phyloP scores from a whole-genome alignment of 2,888 invertebrate species.

The Erebia epiphron region DNA sequence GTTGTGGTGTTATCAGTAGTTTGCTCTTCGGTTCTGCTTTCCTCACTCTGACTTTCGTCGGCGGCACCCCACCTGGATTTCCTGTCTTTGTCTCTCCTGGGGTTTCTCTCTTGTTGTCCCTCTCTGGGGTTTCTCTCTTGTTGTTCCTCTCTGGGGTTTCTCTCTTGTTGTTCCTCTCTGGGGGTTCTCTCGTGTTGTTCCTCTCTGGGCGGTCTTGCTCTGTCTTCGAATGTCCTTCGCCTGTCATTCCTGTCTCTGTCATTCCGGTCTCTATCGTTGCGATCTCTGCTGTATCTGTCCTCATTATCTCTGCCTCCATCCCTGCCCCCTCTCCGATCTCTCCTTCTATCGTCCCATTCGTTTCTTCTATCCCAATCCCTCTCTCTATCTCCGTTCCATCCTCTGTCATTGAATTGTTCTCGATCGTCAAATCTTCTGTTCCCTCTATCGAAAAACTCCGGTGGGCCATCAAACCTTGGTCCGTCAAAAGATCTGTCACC shows the following conservation, averaged over 20 bases:
- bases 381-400: conserved; percentile 64
- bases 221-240: conserved; percentile 56
- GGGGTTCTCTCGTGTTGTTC: conserved; percentile 43
- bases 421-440: conserved; percentile 71
- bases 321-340: conserved; percentile 54
- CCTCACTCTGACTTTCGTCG: conserved; percentile 49
- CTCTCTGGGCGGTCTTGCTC: conserved; percentile 42
- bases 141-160: conserved; percentile 43
- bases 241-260: conserved; percentile 49
- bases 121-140: conserved; percentile 45
- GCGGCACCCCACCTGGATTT: conserved; percentile 76
- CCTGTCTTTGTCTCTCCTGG: conserved; percentile 65
- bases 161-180: conserved; percentile 40
- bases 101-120: conserved; percentile 42
- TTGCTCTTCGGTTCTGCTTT: conserved; percentile 16
- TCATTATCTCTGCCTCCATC: conserved; percentile 58
- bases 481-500: conserved; percentile 47
- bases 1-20: conserved; percentile 39
- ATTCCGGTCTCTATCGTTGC: conserved; percentile 46
- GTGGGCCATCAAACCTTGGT: conserved; percentile 52
- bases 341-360: conserved; percentile 64
- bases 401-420: conserved; percentile 65
- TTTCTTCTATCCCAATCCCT: conserved; percentile 58
- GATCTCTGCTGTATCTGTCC: conserved; percentile 53
- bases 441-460: conserved; percentile 71